Evolutionary conservation across 2,888 invertebrate genomes (phyloP).

Genomic region (Oscheius sp.): DNA sequence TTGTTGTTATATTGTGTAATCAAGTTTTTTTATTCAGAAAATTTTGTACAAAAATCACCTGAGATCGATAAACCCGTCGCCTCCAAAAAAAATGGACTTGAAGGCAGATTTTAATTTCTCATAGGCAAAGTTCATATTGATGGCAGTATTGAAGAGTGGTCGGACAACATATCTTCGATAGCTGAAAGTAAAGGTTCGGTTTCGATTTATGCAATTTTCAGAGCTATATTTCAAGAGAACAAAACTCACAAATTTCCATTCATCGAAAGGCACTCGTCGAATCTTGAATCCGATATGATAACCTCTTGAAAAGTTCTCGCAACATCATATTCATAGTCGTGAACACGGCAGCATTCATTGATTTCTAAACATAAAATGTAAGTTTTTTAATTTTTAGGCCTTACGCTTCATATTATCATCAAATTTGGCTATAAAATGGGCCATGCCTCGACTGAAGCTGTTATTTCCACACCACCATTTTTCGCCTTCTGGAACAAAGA

Average conservation of each 20-base stretch:
- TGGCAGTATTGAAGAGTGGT: background rate
- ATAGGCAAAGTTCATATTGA: slow-evolving; percentile 9
- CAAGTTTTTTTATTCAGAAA: too few species aligned
- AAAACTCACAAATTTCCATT: background rate
- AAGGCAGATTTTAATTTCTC: background rate
- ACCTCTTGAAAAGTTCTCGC: slow-evolving; percentile 6
- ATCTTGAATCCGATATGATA: background rate
- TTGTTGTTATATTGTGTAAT: too few species aligned
- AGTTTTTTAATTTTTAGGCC: background rate
- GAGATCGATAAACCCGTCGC: slow-evolving; percentile 17
- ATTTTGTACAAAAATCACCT: too few species aligned
- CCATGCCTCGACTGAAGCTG: slow-evolving; percentile 11
- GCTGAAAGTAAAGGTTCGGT: too few species aligned
- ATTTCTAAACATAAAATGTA: background rate
- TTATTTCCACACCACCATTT: slow-evolving; percentile 23
- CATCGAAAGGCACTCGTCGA: slow-evolving; percentile 1
- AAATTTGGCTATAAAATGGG: background rate
- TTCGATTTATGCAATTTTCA: background rate
- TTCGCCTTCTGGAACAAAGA: background rate
- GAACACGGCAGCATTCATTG: slow-evolving; percentile 3
- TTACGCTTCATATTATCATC: background rate
- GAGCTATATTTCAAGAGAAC: background rate
- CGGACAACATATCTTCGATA: slow-evolving; percentile 12
- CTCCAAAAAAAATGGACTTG: slow-evolving; percentile 5
- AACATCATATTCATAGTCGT: slow-evolving; percentile 3